Evolutionary conservation across 2,113 vertebrate species (phyloP).

Genomic region (Strix uralensis): DNA sequence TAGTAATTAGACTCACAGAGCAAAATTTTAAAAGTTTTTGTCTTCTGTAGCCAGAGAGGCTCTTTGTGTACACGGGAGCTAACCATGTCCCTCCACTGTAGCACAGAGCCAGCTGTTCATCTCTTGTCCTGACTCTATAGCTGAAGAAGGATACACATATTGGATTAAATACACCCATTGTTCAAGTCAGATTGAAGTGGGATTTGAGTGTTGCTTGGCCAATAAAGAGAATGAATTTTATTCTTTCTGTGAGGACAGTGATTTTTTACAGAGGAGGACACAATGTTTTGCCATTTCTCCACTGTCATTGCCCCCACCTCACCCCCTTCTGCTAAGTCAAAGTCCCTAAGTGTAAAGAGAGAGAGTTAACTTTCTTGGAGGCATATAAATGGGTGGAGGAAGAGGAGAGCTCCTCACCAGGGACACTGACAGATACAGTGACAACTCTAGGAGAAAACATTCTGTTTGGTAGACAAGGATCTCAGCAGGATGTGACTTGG

Average conservation of each 20-base stretch:
- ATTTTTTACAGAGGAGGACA: background rate
- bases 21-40: background rate
- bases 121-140: background rate
- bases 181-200: constrained; percentile 26
- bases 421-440: background rate
- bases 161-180: constrained; percentile 26
- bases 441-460: background rate
- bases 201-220: background rate
- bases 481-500: background rate
- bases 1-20: background rate
- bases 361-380: background rate
- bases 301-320: background rate
- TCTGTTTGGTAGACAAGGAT: background rate
- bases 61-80: background rate
- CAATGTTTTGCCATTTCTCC: background rate
- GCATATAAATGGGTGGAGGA: background rate
- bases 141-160: background rate
- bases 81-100: background rate
- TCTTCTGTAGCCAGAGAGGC: background rate
- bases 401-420: background rate
- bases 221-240: constrained; percentile 3
- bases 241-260: background rate
- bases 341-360: background rate
- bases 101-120: background rate
- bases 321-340: background rate